Evolutionary conservation across 2,888 invertebrate genomes (phyloP).

Genomic region (Drosophila barbarae): DNA sequence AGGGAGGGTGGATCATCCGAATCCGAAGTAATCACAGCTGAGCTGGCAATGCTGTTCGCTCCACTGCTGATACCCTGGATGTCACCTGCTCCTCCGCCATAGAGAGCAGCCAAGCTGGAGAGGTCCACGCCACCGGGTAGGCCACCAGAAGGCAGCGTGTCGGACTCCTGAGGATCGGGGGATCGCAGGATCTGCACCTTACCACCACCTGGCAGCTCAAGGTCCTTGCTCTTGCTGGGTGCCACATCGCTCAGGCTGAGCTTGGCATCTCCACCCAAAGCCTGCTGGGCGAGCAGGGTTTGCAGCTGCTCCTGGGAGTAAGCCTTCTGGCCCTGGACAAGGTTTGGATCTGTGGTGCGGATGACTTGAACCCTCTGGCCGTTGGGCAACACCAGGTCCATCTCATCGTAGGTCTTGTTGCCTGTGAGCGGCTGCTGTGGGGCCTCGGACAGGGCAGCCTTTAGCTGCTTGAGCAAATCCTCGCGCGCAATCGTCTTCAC

Average conservation of each 20-base stretch:
- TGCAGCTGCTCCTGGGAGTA: conserved; percentile 80
- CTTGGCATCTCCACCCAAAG: conserved; percentile 54
- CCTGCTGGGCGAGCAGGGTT: conserved; percentile 74
- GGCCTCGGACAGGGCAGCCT: conserved; percentile 86
- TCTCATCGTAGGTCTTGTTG: conserved; percentile 85
- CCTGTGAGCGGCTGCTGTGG: conserved; percentile 83
- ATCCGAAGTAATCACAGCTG: conserved; percentile 80
- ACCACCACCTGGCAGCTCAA: conserved; percentile 86
- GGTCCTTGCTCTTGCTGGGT: conserved; percentile 82
- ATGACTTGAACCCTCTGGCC: conserved; percentile 88
- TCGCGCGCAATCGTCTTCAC: conserved; percentile 85
- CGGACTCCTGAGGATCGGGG: conserved; percentile 82
- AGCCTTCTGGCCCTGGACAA: conserved; percentile 82
- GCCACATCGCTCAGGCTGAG: conserved; percentile 70
- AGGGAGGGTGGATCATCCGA: conserved; percentile 85
- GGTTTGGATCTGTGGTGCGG: conserved; percentile 85
- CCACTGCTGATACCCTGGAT: conserved; percentile 71
- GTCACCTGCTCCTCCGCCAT: conserved; percentile 70
- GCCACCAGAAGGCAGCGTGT: conserved; percentile 79
- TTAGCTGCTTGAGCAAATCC: conserved; percentile 86
- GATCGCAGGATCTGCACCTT: conserved; percentile 87
- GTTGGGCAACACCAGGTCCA: conserved; percentile 87
- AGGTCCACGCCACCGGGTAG: conserved; percentile 75
- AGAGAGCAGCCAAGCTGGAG: conserved; percentile 75
- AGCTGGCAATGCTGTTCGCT: conserved; percentile 77